phyloP scores from a whole-genome alignment of 2,113 vertebrate genomes.

The Ptilonorhynchus violaceus region DNA sequence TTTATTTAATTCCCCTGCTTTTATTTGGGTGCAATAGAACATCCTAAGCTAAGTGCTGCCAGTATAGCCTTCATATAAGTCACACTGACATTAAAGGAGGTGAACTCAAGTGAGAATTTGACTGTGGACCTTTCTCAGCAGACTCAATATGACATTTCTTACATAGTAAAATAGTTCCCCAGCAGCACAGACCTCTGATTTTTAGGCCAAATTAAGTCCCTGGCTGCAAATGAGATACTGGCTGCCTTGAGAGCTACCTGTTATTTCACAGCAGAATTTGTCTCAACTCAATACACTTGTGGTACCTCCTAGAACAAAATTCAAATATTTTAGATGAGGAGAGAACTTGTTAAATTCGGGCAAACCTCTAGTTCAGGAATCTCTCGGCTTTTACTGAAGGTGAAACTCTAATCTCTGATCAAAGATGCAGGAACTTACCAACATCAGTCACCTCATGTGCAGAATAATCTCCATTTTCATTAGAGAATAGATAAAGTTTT shows the following conservation, averaged over 20 bases:
- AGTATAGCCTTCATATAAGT: background rate
- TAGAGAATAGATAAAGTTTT: slow-evolving; percentile 59
- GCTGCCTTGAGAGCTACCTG: background rate
- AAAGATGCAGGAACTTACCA: background rate
- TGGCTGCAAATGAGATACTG: background rate
- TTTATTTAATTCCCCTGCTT: background rate
- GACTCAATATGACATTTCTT: background rate
- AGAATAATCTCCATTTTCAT: slow-evolving; percentile 13
- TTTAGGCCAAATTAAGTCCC: background rate
- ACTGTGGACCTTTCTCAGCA: background rate
- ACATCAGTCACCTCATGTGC: slow-evolving; percentile 6
- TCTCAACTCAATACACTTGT: background rate
- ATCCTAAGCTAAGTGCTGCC: background rate
- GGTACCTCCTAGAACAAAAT: background rate
- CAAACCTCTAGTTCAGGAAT: background rate
- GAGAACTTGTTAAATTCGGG: background rate
- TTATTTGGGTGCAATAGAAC: background rate
- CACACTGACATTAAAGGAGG: background rate
- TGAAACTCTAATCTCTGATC: slow-evolving; percentile 36
- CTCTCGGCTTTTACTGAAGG: background rate
- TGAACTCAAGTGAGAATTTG: background rate
- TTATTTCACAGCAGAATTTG: background rate
- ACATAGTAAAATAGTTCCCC: background rate
- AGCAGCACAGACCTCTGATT: background rate
- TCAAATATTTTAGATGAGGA: background rate